A percentile compares a stretch with the other conserved stretches of the same genome.
Evolutionary conservation across 2,888 invertebrate genomes (phyloP).

Genomic region (Mythimna pallens): DNA sequence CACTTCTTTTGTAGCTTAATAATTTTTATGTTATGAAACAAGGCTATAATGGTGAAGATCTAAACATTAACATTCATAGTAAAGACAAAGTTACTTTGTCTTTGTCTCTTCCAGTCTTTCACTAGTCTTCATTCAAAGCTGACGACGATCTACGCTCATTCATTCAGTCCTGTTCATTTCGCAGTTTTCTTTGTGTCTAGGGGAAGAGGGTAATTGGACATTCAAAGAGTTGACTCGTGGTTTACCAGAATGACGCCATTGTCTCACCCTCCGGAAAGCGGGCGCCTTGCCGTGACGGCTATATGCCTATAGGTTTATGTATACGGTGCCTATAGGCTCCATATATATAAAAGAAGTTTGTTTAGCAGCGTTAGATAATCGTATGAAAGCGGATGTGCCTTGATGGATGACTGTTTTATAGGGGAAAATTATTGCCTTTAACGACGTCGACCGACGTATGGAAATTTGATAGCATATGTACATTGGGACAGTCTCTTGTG

Average conservation of each 20-base stretch:
- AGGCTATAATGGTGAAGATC: no score
- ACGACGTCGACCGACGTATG: slow-evolving; percentile 1
- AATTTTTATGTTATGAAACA: no score
- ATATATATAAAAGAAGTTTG: not conserved
- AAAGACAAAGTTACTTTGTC: not conserved
- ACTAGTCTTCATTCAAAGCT: not conserved
- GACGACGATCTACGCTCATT: not conserved
- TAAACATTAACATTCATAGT: not conserved
- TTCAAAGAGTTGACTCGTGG: slow-evolving; percentile 36
- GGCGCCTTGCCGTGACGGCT: slow-evolving; percentile 40
- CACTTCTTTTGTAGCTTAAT: no score
- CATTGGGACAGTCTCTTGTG: not conserved
- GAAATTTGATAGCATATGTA: not conserved
- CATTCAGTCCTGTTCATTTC: not conserved
- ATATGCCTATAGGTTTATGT: slow-evolving; percentile 1
- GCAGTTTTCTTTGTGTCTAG: not conserved
- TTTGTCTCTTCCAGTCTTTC: no score
- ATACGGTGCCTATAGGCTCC: not conserved
- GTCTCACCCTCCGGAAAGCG: slow-evolving; percentile 39
- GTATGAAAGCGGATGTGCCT: slow-evolving; percentile 36
- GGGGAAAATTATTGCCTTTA: slow-evolving; percentile 28
- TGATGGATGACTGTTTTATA: slow-evolving; percentile 39
- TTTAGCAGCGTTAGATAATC: slow-evolving; percentile 43
- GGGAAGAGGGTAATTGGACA: slow-evolving; percentile 18
- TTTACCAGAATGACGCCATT: slow-evolving; percentile 27